Conservation (phyloP, 2,113 vertebrate genomes). For the Scopus umbretta region DNA sequence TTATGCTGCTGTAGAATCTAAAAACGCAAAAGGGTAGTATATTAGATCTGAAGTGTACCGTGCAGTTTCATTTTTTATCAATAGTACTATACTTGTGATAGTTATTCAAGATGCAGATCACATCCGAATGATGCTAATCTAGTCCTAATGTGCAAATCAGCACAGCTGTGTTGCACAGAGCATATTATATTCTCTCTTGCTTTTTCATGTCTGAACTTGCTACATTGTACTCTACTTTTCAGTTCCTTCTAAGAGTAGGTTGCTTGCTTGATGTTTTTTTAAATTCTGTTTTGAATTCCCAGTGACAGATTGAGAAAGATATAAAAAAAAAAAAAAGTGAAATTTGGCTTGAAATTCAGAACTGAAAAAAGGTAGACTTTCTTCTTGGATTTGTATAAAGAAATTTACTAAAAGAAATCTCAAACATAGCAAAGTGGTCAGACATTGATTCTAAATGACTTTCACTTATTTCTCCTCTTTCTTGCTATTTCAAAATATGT, state of each 20-base stretch:
- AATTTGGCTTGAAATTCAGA: neutral
- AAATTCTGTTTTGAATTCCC: neutral
- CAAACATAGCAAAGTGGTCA: neutral
- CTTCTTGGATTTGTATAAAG: neutral
- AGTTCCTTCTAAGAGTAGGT: neutral
- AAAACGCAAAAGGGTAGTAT: neutral
- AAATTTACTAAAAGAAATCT: neutral
- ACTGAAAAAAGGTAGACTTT: neutral
- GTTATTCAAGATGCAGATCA: slow-evolving; percentile 4
- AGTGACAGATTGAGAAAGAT: neutral
- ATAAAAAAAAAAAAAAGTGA: neutral
- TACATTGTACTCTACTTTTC: neutral
- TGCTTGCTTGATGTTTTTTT: neutral
- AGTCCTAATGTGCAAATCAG: slow-evolving; percentile 16
- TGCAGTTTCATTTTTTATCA: slow-evolving; percentile 9
- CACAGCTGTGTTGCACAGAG: slow-evolving; percentile 12
- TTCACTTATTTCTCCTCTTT: neutral
- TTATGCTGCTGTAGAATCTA: neutral
- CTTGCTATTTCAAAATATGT: neutral
- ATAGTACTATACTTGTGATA: neutral
- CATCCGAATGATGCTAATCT: slow-evolving; percentile 19
- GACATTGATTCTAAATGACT: neutral
- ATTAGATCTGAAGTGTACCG: neutral
- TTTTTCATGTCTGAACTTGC: slow-evolving; percentile 1
- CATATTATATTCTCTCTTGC: neutral